A percentile compares a stretch with the other conserved stretches of the same genome.
Evolutionary conservation across 2,113 vertebrate species (phyloP).

Genomic region (Nesogale talazaci): DNA sequence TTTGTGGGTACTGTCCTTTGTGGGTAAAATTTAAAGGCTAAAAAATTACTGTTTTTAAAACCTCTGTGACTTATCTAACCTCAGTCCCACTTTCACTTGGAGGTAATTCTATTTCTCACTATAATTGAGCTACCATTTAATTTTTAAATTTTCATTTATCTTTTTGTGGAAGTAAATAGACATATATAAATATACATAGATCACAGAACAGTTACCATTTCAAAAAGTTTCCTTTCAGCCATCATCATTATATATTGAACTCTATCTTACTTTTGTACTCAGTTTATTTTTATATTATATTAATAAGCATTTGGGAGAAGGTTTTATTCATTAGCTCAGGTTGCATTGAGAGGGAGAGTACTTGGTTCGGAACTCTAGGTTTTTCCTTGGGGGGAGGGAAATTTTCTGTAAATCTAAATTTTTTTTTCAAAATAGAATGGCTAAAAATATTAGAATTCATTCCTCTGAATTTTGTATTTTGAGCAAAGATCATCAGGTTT

Average conservation of each 20-base stretch:
- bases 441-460: not conserved
- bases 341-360: not conserved
- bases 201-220: not conserved
- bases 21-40: not conserved
- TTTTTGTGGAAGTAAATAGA: not conserved
- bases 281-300: slow-evolving; percentile 1
- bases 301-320: not conserved
- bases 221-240: not conserved
- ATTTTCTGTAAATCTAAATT: not conserved
- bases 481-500: not conserved
- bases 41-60: not conserved
- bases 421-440: slow-evolving; percentile 33
- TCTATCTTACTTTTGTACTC: not conserved
- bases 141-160: too few species aligned
- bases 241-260: not conserved
- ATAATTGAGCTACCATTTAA: too few species aligned
- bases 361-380: not conserved
- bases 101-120: not conserved
- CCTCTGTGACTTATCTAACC: not conserved
- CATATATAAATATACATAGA: not conserved
- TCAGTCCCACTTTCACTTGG: not conserved
- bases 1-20: not conserved
- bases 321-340: not conserved
- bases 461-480: not conserved
- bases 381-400: not conserved